Percentiles rank a stretch among this genome's conserved stretches.
Conservation (phyloP, 2,797 vertebrate species). For the Sternotherus odoratus region DNA sequence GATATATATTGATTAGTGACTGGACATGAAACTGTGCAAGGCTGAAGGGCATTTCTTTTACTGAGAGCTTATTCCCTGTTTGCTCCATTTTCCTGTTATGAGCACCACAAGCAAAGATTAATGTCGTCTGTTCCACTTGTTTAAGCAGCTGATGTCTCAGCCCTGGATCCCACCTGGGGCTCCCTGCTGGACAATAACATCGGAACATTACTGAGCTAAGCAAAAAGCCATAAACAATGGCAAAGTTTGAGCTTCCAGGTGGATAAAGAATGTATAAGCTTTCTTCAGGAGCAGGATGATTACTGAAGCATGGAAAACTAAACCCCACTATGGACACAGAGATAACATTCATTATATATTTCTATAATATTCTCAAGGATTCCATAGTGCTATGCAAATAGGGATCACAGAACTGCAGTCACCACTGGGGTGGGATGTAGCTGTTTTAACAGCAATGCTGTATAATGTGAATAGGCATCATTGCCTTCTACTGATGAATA, state of each 20-base stretch:
- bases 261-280: slow-evolving; percentile 40
- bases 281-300: slow-evolving; percentile 30
- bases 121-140: slow-evolving; percentile 66
- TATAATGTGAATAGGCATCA: neutral
- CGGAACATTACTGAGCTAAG: slow-evolving; percentile 39
- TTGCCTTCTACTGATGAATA: neutral
- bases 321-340: neutral
- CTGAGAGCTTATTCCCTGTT: slow-evolving; percentile 72
- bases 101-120: slow-evolving; percentile 75
- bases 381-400: neutral
- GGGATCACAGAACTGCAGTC: neutral
- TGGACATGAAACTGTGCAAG: slow-evolving; percentile 66
- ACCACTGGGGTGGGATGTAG: neutral
- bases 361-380: neutral
- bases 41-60: slow-evolving; percentile 73
- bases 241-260: slow-evolving; percentile 49
- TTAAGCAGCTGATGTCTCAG: slow-evolving; percentile 76
- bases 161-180: slow-evolving; percentile 66
- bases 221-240: slow-evolving; percentile 43
- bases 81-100: slow-evolving; percentile 72
- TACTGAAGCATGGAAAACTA: slow-evolving; percentile 7
- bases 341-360: neutral
- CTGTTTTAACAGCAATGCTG: neutral
- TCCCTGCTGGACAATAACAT: slow-evolving; percentile 70
- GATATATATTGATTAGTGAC: slow-evolving; percentile 73